Percentiles rank a stretch among this genome's conserved stretches.
Evolutionary conservation across 2,797 vertebrate species (phyloP).

Genomic region (Eidolon dupreanum): DNA sequence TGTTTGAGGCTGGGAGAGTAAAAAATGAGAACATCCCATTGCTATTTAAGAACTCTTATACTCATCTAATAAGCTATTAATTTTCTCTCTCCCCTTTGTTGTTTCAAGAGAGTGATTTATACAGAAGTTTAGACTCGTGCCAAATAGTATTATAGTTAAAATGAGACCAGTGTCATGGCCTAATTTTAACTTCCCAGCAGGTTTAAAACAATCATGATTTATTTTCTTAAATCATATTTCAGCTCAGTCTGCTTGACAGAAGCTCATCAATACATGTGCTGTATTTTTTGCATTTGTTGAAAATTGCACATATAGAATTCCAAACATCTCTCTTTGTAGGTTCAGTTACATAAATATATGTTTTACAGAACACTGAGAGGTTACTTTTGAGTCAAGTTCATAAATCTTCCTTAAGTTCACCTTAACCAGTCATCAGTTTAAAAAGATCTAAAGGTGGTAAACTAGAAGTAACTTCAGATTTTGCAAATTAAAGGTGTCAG

Average conservation of each 20-base stretch:
- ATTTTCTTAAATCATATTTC: constrained; percentile 77
- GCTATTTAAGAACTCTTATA: constrained; percentile 86
- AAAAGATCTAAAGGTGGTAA: constrained; percentile 67
- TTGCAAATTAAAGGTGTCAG: constrained; percentile 76
- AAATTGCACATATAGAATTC: constrained; percentile 80
- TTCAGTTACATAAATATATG: constrained; percentile 75
- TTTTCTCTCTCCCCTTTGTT: constrained; percentile 68
- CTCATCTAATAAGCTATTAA: constrained; percentile 79
- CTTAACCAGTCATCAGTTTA: constrained; percentile 64
- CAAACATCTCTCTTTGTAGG: constrained; percentile 65
- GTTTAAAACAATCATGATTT: constrained; percentile 66
- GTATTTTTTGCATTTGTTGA: constrained; percentile 76
- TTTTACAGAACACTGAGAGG: constrained; percentile 72
- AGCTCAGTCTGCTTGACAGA: constrained; percentile 76
- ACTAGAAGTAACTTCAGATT: constrained; percentile 53
- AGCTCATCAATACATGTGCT: constrained; percentile 70
- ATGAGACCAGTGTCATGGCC: constrained; percentile 64
- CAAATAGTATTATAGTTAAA: constrained; percentile 66
- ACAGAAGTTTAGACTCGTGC: constrained; percentile 72
- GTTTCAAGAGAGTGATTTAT: constrained; percentile 68
- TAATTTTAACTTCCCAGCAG: constrained; percentile 67
- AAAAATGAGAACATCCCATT: constrained; percentile 81
- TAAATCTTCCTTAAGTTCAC: constrained; percentile 73
- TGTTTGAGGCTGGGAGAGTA: constrained; percentile 80
- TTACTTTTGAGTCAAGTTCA: constrained; percentile 70